Evolutionary conservation across 2,888 invertebrate genomes (phyloP).

Genomic region (Ephialtes manifestator): DNA sequence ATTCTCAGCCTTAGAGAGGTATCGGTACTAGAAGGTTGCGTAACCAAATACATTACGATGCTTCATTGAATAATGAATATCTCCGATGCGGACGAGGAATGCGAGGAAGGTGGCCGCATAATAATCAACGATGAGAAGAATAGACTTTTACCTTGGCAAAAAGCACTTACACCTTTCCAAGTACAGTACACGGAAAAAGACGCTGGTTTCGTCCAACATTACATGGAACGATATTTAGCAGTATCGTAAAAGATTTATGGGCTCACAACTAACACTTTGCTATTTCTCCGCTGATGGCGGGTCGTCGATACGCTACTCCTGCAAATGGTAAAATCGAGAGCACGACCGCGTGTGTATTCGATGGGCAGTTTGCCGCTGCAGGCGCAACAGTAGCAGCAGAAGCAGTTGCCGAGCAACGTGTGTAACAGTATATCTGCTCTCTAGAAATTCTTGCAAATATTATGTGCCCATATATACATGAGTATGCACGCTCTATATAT

Average conservation of each 20-base stretch:
- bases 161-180: slow-evolving; percentile 22
- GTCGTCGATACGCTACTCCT: slow-evolving; percentile 31
- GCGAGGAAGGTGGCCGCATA: background rate
- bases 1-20: background rate
- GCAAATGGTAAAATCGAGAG: slow-evolving; percentile 40
- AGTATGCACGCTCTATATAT: background rate
- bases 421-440: slow-evolving; percentile 25
- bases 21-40: background rate
- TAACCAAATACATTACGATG: slow-evolving; percentile 9
- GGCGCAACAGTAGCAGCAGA: background rate
- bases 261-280: background rate
- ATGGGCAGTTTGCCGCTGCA: slow-evolving; percentile 3
- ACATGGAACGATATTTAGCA: background rate
- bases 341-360: slow-evolving; percentile 29
- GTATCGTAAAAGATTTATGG: slow-evolving; percentile 16
- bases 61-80: slow-evolving; percentile 17
- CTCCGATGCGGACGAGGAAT: background rate
- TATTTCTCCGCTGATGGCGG: background rate
- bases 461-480: background rate
- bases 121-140: slow-evolving; percentile 6
- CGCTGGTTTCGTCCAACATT: background rate
- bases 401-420: background rate
- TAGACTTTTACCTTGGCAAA: slow-evolving; percentile 20
- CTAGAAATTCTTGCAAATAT: slow-evolving; percentile 33
- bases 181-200: background rate